Percentiles rank a stretch among this genome's conserved stretches.
Conservation (phyloP, 2,113 vertebrate genomes). For the Ailuropoda melanoleuca region DNA sequence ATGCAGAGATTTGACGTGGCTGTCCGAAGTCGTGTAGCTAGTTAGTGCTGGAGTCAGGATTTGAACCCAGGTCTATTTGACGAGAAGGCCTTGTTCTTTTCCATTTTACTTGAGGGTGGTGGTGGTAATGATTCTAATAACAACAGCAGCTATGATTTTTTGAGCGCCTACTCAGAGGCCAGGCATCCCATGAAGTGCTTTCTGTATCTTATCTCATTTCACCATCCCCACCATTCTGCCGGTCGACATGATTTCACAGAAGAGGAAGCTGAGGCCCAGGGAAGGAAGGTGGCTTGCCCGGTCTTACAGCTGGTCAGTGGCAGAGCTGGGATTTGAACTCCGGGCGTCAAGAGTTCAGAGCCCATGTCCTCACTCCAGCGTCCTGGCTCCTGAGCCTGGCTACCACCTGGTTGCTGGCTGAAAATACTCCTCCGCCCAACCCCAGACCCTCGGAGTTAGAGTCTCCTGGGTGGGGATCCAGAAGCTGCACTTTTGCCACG, state of each 20-base stretch:
- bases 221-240: no score
- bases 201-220: background rate
- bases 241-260: background rate
- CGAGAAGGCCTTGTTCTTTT: background rate
- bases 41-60: background rate
- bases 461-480: background rate
- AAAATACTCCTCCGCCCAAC: background rate
- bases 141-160: no score
- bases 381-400: background rate
- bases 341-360: background rate
- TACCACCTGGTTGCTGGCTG: background rate
- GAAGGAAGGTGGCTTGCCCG: background rate
- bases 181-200: background rate
- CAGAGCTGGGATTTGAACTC: background rate
- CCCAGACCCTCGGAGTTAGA: background rate
- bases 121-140: background rate
- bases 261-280: background rate
- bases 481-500: background rate
- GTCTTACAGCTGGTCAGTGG: background rate
- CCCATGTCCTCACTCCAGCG: fast-evolving
- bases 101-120: background rate
- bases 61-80: background rate
- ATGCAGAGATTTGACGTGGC: background rate
- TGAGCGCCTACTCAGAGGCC: background rate
- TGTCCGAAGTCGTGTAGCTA: background rate